Evolutionary conservation across 1,140 invertebrate species (phyloP), one percentile per base, ranked within the genome.

Genomic region (Plectrocnemia conspersa): DNA sequence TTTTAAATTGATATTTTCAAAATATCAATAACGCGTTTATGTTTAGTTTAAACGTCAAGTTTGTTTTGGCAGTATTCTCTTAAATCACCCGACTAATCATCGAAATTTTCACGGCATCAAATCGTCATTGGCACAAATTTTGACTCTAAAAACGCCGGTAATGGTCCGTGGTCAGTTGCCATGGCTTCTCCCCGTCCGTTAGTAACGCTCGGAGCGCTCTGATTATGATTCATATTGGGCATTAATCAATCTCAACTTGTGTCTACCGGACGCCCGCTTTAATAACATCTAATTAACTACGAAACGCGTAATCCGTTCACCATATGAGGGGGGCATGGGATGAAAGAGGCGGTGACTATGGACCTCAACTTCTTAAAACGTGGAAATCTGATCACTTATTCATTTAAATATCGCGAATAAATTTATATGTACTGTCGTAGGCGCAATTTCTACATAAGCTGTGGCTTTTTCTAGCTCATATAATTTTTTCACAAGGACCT

Each of bases 191-290:
- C 33, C 19, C 21, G 32, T n/a, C 42, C 33, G 46, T 36, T 47
- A 32, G 18, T 47, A 32, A 47, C 47, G 47, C 47, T 50, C 47
- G 33, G 25, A 29, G 53, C 53, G 35, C 23, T 24, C 58, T 55
- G 58, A 59, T 59, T 55, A 59, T 59, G 58, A 59, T 52, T 59
- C 58, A 59, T 59, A 55, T 59, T 56, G 58, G 53, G 36, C 53
- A 59, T 59, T 59, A 55, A 59, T 59, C 58, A 59, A 59, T 59
- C 53, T 45, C 48, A 36, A 36, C 56, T 40, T 45, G 45, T 49
- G 49, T 47, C 53, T 46, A 47, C 42, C 45, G 53, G 35, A 38
- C 53, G 56, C 58, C 47, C 46, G 47, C 33, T 50, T 50, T 50
- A 50, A 50, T 35, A 58, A 58, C 44, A 46, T 46, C 56, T 44